A percentile compares a stretch with the other conserved stretches of the same genome.
Evolutionary conservation across 2,113 vertebrate species (phyloP).

Genomic region (Podarcis muralis): DNA sequence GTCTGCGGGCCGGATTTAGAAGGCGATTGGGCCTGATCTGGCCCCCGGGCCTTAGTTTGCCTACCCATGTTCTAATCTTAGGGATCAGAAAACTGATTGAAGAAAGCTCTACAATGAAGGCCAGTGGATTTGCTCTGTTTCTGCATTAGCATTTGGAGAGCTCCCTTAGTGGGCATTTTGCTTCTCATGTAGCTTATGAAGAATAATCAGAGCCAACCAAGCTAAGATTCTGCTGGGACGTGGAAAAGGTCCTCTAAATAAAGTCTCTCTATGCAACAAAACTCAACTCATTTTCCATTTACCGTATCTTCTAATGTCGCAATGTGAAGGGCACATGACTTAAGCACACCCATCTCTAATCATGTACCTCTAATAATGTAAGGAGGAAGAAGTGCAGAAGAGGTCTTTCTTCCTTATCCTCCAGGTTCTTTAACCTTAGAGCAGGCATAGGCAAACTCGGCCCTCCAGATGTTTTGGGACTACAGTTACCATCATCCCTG

Average conservation of each 20-base stretch:
- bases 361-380: not conserved
- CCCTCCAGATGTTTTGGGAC: no score
- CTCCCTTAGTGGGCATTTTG: not conserved
- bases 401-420: rapidly evolving
- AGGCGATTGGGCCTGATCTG: no score
- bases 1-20: no score
- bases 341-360: constrained; percentile 3
- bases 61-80: no score
- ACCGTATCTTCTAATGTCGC: constrained; percentile 10
- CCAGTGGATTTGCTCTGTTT: not conserved
- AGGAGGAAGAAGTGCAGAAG: not conserved
- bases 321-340: not conserved
- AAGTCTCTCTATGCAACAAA: constrained; percentile 22
- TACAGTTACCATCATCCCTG: no score
- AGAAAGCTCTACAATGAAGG: not conserved
- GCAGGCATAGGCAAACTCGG: no score
- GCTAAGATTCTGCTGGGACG: constrained; percentile 6
- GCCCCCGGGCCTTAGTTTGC: no score
- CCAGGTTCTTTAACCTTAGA: rapidly evolving
- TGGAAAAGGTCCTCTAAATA: constrained; percentile 36
- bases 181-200: not conserved
- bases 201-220: constrained; percentile 7
- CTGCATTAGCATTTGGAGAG: not conserved
- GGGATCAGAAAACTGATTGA: not conserved
- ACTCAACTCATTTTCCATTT: constrained; percentile 16